Base-by-base conservation (phyloP, 2,113 vertebrate genomes). In the Hemichromis elongatus region DNA sequence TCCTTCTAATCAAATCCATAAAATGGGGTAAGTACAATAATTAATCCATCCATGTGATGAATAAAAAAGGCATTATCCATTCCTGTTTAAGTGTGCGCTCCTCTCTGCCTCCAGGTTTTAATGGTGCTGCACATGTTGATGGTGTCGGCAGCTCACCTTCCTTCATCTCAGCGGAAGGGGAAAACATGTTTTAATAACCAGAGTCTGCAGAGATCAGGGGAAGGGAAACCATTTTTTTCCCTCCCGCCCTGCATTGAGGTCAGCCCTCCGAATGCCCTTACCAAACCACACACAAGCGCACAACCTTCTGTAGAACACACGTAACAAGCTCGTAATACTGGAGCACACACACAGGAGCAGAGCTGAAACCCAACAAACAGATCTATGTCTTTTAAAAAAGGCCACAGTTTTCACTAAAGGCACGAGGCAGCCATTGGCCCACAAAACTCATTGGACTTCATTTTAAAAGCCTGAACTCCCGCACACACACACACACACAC, bases 131-230 rank as follows among this genome's bases (percentile, higher is more conserved):
- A 73, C 75, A 81, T 80, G 87, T 79, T 55, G 66, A 77, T 61
- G 56, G 28, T 84, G 83, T 66, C 63, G n/a, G 80, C 90, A 77
- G 78, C 83, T 86, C 85, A 73, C 82, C 89, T 89, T 82, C 80
- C 85, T 88, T 92, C 91, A 87, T 93, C 90, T 89, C 86, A 85
- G 75, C 85, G 91, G 92, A 94, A 94, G 92, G 92, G 82, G 40
- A 80, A 78, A 95, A 91, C 93, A 90, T 92, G 92, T 93, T 94
- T 92, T 92, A 94, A 93, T 94, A 93, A 92, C 81, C 86, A 90
- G 83, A 83, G 90, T 93, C 89, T 93, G 92, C 81, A 79, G 83
- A 92, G 90, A 92, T 92, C 92, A 93, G 90, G 90, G 77, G 40
- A 89, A 81, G 90, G 93, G 93, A 93, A 94, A 91, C 89, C 90